Evolutionary conservation across 1,140 invertebrate genomes (phyloP).

Genomic region (Orchestia grillus): DNA sequence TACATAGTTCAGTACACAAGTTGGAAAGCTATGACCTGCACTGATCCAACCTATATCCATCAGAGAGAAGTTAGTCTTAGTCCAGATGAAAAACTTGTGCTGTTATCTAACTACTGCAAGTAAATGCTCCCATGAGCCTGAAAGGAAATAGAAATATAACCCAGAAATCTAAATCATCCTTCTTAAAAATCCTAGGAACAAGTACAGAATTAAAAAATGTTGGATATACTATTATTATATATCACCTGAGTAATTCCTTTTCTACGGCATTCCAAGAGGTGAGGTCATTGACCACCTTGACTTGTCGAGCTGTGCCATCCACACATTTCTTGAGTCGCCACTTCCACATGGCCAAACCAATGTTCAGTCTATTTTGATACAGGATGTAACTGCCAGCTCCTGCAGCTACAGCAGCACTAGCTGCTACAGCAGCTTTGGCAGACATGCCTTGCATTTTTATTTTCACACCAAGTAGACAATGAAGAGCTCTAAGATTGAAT

Average conservation of each 20-base stretch:
- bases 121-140: neutral
- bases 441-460: neutral
- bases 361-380: neutral
- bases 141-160: neutral
- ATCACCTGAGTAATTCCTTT: constrained; percentile 32
- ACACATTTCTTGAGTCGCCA: neutral
- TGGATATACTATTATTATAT: neutral
- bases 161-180: neutral
- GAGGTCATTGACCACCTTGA: neutral
- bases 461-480: too few relatives aligned
- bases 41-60: too few relatives aligned
- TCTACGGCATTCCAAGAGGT: neutral
- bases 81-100: neutral
- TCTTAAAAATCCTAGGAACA: neutral
- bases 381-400: neutral
- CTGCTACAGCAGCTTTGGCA: neutral
- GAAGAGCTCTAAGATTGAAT: too few relatives aligned
- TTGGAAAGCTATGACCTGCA: too few relatives aligned
- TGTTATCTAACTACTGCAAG: neutral
- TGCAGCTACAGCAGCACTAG: neutral
- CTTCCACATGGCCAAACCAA: neutral
- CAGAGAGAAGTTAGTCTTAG: too few relatives aligned
- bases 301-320: neutral
- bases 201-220: neutral
- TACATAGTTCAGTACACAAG: too few relatives aligned